Conservation (phyloP, 1,140 invertebrate genomes). For the Mactra quadrangularis region DNA sequence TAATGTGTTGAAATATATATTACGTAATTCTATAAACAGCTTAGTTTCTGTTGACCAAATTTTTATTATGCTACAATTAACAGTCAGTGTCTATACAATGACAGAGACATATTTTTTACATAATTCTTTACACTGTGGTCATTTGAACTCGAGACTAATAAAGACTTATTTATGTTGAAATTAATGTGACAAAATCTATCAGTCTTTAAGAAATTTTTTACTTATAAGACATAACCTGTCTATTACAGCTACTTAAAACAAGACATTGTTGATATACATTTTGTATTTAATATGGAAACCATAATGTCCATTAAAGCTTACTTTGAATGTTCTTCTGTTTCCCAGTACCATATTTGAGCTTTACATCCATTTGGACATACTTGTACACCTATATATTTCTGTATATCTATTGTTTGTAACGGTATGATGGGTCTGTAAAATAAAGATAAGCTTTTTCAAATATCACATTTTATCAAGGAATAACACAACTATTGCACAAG, state of each 20-base stretch:
- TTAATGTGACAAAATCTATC: not conserved
- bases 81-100: too few relatives aligned
- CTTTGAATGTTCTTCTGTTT: slow-evolving; percentile 66
- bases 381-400: slow-evolving; percentile 67
- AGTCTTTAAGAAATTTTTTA: not conserved
- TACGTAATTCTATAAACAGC: too few relatives aligned
- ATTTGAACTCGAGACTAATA: too few relatives aligned
- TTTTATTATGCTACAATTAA: too few relatives aligned
- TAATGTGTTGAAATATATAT: too few relatives aligned
- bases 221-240: not conserved
- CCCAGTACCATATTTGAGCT: slow-evolving; percentile 69
- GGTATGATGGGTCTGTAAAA: slow-evolving; percentile 68
- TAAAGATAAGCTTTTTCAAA: slow-evolving; percentile 4
- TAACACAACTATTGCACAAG: too few relatives aligned
- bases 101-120: too few relatives aligned
- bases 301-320: slow-evolving; percentile 25
- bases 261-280: not conserved
- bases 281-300: not conserved
- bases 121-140: too few relatives aligned
- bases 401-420: slow-evolving; percentile 67
- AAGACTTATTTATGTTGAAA: not conserved
- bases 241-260: not conserved
- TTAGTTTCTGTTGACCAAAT: too few relatives aligned
- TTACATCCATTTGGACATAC: slow-evolving; percentile 66
- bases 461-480: not conserved